These are phyloP conservation scores for Hofmannophila pseudospretella DNA, from an alignment of 2,888 invertebrate species.

Conservation along the genomic window DNA sequence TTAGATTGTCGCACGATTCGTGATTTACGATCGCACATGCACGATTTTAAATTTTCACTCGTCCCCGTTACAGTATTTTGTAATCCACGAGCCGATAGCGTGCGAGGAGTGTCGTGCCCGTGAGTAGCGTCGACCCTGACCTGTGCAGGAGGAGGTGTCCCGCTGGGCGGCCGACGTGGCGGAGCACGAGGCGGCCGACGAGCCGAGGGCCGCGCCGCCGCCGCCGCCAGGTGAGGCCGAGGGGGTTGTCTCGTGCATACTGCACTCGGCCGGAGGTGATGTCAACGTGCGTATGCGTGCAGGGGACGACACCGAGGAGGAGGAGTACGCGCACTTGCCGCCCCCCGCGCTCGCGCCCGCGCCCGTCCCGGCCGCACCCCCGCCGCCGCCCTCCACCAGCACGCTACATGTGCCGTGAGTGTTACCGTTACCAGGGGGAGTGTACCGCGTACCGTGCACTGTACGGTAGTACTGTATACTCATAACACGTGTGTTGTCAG, in stretches of 20 bases:
- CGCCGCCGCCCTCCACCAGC: slow-evolving; percentile 6
- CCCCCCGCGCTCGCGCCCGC: slow-evolving; percentile 5
- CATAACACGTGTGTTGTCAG: slow-evolving; percentile 22
- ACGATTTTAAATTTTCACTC: no score
- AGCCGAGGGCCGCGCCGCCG: slow-evolving; percentile 8
- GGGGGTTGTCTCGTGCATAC: slow-evolving; percentile 8
- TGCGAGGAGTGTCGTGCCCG: no score
- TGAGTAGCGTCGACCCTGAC: no score
- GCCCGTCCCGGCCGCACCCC: slow-evolving; percentile 1
- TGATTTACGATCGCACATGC: no score
- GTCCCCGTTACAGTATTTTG: no score
- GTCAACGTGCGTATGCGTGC: background rate
- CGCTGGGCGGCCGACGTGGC: slow-evolving; percentile 11
- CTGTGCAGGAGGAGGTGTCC: slow-evolving; percentile 19
- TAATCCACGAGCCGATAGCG: no score
- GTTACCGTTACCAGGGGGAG: no score
- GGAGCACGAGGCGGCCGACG: slow-evolving; percentile 15
- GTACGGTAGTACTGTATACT: slow-evolving; percentile 6
- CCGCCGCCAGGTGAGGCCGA: slow-evolving; percentile 4
- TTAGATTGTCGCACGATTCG: no score
- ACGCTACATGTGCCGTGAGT: slow-evolving; percentile 4
- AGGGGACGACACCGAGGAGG: slow-evolving; percentile 14
- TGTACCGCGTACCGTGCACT: background rate
- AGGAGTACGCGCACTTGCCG: slow-evolving; percentile 35
- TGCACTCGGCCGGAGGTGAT: background rate